Evolutionary conservation across 2,888 invertebrate genomes (phyloP).

Genomic region (Villa cingulata): DNA sequence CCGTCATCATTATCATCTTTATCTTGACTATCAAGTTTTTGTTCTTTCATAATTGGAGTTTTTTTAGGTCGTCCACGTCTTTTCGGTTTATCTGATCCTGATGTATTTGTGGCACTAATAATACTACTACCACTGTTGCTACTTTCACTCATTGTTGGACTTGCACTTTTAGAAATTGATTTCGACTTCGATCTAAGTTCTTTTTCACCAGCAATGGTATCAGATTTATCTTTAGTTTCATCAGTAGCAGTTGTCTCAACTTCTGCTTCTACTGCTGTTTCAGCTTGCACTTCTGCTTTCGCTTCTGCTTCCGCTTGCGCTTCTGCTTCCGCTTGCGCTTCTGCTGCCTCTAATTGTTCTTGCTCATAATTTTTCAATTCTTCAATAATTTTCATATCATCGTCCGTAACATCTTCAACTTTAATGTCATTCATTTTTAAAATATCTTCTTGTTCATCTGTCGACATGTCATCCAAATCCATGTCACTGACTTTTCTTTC

Average conservation of each 20-base stretch:
- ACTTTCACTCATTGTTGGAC: background rate
- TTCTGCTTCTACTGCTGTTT: background rate
- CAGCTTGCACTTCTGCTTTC: too few species aligned
- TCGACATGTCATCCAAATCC: background rate
- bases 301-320: background rate
- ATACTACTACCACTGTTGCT: background rate
- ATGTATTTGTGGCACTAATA: background rate
- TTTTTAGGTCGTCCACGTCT: background rate
- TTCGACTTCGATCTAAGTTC: background rate
- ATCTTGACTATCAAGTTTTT: background rate
- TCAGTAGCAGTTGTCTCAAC: conserved; percentile 1
- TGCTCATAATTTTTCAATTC: background rate
- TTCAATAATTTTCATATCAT: conserved; percentile 2
- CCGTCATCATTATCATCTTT: background rate
- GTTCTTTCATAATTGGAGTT: background rate
- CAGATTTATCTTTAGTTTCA: background rate
- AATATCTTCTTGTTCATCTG: conserved; percentile 19
- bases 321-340: conserved; percentile 2
- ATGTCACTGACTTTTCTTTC: background rate
- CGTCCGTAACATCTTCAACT: conserved; percentile 12
- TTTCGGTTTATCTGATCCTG: background rate
- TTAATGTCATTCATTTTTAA: background rate
- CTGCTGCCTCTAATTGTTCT: background rate
- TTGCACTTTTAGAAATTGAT: background rate
- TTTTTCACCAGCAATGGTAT: background rate